These are phyloP conservation scores for Pseudopodoces humilis DNA, from an alignment of 2,113 vertebrate species.

Conservation along the genomic window DNA sequence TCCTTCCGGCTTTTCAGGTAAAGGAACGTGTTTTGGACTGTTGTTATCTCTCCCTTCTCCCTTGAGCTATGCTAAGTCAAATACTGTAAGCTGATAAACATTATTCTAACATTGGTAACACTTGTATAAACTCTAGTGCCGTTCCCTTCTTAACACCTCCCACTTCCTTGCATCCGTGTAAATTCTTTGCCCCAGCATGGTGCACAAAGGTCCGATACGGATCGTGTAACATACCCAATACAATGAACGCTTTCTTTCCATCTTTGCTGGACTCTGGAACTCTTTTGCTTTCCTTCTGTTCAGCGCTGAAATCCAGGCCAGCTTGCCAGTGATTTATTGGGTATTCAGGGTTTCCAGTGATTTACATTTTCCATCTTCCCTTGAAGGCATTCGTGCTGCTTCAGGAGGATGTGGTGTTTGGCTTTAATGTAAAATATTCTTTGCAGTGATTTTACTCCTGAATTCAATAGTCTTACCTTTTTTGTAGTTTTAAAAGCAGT, in stretches of 20 bases:
- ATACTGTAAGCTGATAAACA: constrained; percentile 58
- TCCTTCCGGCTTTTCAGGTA: constrained; percentile 61
- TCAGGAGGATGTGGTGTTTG: constrained; percentile 19
- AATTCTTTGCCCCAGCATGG: constrained; percentile 37
- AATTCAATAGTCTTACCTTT: background rate
- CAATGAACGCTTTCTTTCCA: constrained; percentile 38
- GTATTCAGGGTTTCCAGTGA: constrained; percentile 27
- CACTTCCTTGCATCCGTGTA: constrained; percentile 40
- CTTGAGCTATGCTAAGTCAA: constrained; percentile 65
- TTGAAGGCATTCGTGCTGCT: background rate
- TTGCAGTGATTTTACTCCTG: background rate
- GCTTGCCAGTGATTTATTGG: constrained; percentile 48
- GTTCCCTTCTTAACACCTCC: constrained; percentile 43
- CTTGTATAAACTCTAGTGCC: background rate
- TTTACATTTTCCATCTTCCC: constrained; percentile 58
- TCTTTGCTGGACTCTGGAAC: constrained; percentile 25
- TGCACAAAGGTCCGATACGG: constrained; percentile 11
- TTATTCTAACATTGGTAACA: constrained; percentile 52
- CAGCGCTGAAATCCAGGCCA: background rate
- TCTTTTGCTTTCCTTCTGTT: constrained; percentile 41
- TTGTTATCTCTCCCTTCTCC: constrained; percentile 63
- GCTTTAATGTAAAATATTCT: constrained; percentile 6
- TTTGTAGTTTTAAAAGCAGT: background rate
- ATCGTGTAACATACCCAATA: constrained; percentile 41
- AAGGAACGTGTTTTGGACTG: constrained; percentile 48